phyloP scores from a whole-genome alignment of 2,888 invertebrate genomes.

The Drosophila suboccidentalis region DNA sequence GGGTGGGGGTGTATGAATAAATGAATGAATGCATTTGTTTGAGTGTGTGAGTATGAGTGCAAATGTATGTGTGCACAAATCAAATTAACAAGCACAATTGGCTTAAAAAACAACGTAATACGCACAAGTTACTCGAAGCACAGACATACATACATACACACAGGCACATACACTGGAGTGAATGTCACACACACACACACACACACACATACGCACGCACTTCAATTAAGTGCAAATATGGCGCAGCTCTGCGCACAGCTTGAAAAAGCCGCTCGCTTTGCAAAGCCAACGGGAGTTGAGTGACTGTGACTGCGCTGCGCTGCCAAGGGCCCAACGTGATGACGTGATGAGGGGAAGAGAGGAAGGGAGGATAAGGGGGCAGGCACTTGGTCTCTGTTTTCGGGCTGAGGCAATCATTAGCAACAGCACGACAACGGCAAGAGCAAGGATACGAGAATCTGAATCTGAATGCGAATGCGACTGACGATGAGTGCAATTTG shows the following conservation, averaged over 20 bases:
- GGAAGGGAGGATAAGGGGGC: background rate
- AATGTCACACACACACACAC: conserved; percentile 28
- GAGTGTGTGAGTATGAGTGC: conserved; percentile 7
- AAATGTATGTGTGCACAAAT: conserved; percentile 58
- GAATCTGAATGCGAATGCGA: conserved; percentile 46
- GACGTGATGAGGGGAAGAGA: background rate
- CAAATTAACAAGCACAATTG: conserved; percentile 82
- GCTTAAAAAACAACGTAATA: conserved; percentile 61
- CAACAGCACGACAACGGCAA: conserved; percentile 67
- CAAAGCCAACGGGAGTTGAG: conserved; percentile 50
- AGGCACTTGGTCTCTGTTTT: conserved; percentile 13
- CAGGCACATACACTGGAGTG: conserved; percentile 26
- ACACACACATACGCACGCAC: conserved; percentile 51
- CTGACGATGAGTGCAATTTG: conserved; percentile 60
- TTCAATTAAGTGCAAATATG: conserved; percentile 83
- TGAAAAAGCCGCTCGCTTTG: conserved; percentile 50
- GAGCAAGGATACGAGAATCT: conserved; percentile 50
- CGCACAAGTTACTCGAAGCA: conserved; percentile 66
- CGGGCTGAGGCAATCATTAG: conserved; percentile 77
- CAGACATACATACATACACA: conserved; percentile 24
- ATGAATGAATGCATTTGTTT: background rate
- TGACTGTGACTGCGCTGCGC: conserved; percentile 18
- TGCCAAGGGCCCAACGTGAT: conserved; percentile 1
- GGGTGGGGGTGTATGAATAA: conserved; percentile 20
- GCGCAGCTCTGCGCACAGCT: conserved; percentile 76